Base-by-base conservation (phyloP, 2,888 invertebrate species). In the Slavum lentiscoides region DNA sequence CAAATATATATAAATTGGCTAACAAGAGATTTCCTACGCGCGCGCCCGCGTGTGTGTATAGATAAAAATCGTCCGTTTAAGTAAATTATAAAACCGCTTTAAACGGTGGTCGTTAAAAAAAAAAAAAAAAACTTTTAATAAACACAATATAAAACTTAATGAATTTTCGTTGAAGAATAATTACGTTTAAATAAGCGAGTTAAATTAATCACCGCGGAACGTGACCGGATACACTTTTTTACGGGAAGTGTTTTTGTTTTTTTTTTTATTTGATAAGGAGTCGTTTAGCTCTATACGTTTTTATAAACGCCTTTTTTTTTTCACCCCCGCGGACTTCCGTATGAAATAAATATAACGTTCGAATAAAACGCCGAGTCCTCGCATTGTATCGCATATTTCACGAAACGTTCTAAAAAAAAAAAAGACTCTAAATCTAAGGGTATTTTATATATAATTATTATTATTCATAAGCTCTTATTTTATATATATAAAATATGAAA, bases 91-190 rank as follows among this genome's bases (percentile, higher is more conserved):
- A 9, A 23, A 58, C 66, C 39, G 8, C 43, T n/a, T 58, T 58
- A 67, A 74, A 58, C 11, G 37, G 23, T 9, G 15, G 66, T 66
- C 39, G 43, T 75, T 75, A 53, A 55, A 64, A 37, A 30, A 30
- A 30, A 43, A 66, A n/a, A 72, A 66, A 75, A 19, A 75, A 75
- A 75, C 62, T 74, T 62, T 74, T 64, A 74, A 74, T 70, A 58
- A 55, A 70, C 70, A n/a, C 21, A 2, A 55, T 19, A 5, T 19
- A 11, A 7, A 58, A 74, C 39, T 43, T 23, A 58, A 67, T 8
- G 23, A 23, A 39, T 66, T 55, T 66, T 66, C 13, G 21, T 66
- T 19, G 30, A 17, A 9, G 17, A 43, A n/a, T 43, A 23, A 17
- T 43, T 9, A 1, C 66, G 55, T 43, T 75, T 67, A 49, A 43